Conservation (phyloP, 2,797 vertebrate species). For the Myotis pilosus region DNA sequence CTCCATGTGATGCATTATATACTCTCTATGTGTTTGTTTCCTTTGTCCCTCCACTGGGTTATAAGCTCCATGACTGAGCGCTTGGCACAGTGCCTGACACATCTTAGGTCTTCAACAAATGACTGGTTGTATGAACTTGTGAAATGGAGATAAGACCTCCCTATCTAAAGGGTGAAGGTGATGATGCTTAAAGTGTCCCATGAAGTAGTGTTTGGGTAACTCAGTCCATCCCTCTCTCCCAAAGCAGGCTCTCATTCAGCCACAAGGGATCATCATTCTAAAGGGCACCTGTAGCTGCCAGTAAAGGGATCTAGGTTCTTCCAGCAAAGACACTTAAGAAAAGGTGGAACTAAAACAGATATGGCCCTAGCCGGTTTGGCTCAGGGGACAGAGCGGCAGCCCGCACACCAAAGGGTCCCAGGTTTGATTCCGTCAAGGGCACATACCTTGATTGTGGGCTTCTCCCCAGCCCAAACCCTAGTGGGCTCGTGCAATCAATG, state of each 20-base stretch:
- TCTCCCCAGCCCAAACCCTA: too few relatives aligned
- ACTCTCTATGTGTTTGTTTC: neutral
- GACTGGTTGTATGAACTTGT: neutral
- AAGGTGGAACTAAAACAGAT: neutral
- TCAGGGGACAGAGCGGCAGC: too few relatives aligned
- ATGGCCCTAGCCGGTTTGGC: too few relatives aligned
- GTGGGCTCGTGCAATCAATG: too few relatives aligned
- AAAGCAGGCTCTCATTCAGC: neutral
- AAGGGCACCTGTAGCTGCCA: neutral
- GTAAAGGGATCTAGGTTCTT: neutral
- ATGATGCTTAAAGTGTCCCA: neutral
- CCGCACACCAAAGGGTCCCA: too few relatives aligned
- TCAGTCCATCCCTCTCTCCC: neutral
- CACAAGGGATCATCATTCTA: neutral
- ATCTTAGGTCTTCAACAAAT: neutral
- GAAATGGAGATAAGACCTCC: neutral
- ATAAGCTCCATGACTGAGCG: neutral
- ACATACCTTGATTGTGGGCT: too few relatives aligned
- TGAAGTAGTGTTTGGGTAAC: neutral
- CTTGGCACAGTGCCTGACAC: neutral
- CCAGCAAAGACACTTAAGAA: neutral
- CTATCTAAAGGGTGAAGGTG: neutral
- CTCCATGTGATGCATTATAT: neutral
- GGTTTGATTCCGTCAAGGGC: too few relatives aligned
- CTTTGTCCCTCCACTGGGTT: neutral